A percentile compares a stretch with the other conserved stretches of the same genome.
These are phyloP conservation scores for Drosophila eugracilis DNA, from an alignment of 1,140 invertebrate species.

Conservation along the genomic window DNA sequence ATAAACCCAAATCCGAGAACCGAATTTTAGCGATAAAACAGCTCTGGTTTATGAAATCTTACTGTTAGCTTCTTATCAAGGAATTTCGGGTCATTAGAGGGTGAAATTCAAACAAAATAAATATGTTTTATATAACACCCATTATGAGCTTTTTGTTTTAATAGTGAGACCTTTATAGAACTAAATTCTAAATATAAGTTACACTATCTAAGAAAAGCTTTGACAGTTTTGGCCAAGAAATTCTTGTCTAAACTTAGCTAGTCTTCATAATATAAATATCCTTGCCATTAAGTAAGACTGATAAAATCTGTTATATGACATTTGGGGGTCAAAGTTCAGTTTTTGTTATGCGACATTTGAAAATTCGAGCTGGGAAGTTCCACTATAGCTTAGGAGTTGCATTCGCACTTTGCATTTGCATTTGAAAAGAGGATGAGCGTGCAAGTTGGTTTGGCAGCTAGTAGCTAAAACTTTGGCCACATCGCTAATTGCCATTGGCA, in stretches of 20 bases:
- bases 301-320: neutral
- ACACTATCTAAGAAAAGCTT: too few relatives aligned
- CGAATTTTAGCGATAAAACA: neutral
- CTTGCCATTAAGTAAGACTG: neutral
- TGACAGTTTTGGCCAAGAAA: too few relatives aligned
- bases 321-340: neutral
- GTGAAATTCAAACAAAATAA: neutral
- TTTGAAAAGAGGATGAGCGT: constrained; percentile 55
- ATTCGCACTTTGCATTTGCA: constrained; percentile 38
- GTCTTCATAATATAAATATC: neutral
- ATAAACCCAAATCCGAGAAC: neutral
- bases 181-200: too few relatives aligned
- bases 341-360: neutral
- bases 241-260: neutral
- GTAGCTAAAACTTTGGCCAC: constrained; percentile 55
- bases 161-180: too few relatives aligned
- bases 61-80: neutral
- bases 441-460: constrained; percentile 52
- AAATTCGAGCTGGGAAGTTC: neutral
- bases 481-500: constrained; percentile 61
- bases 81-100: neutral
- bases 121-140: neutral
- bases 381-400: constrained; percentile 24
- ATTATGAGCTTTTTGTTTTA: neutral
- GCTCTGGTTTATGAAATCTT: neutral